phyloP scores from a whole-genome alignment of 2,888 invertebrate genomes.

The Papilio demoleus region DNA sequence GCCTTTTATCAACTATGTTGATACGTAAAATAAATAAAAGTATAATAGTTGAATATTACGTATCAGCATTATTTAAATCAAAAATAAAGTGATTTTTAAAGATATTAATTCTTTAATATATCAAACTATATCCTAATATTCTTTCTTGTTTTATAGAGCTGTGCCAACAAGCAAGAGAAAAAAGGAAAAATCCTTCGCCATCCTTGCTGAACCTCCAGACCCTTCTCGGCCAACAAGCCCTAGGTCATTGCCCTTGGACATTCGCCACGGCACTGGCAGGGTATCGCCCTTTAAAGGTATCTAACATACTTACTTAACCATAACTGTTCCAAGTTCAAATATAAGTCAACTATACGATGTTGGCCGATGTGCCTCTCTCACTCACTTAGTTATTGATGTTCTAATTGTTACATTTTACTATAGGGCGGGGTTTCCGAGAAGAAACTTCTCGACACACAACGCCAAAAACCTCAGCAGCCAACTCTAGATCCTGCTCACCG shows the following conservation, averaged over 20 bases:
- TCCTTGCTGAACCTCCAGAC: slow-evolving; percentile 83
- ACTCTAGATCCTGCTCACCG: slow-evolving; percentile 75
- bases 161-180: slow-evolving; percentile 82
- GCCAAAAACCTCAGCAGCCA: slow-evolving; percentile 74
- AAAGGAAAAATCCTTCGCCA: slow-evolving; percentile 87
- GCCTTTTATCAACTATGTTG: background rate
- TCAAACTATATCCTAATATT: background rate
- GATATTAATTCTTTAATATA: no score
- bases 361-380: no score
- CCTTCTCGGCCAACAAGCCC: slow-evolving; percentile 79
- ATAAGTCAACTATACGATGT: no score
- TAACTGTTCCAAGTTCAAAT: background rate
- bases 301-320: background rate
- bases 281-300: slow-evolving; percentile 85
- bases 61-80: no score
- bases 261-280: slow-evolving; percentile 74
- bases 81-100: no score
- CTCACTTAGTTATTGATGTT: background rate
- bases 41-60: no score
- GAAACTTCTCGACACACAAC: slow-evolving; percentile 83
- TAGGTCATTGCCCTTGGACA: slow-evolving; percentile 68
- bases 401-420: slow-evolving; percentile 40
- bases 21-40: background rate
- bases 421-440: slow-evolving; percentile 81
- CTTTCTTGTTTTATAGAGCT: slow-evolving; percentile 58